A percentile compares a stretch with the other conserved stretches of the same genome.
phyloP scores from a whole-genome alignment of 1,140 invertebrate species.

The Calosoma granatense region DNA sequence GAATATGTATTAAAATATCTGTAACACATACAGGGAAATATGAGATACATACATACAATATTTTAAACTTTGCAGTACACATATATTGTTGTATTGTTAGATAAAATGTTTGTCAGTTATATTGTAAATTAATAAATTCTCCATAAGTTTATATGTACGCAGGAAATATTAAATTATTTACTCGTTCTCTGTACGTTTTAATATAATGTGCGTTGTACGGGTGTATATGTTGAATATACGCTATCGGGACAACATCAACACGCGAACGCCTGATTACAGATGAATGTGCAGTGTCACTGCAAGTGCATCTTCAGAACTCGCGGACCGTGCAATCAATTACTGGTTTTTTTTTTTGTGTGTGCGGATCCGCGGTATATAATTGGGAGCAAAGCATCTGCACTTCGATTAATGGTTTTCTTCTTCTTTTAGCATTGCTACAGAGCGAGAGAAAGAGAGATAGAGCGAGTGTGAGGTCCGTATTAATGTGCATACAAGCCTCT shows the following conservation, averaged over 20 bases:
- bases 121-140: too few species aligned
- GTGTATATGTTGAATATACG: neutral
- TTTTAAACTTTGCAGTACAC: neutral
- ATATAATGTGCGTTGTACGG: neutral
- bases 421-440: too few species aligned
- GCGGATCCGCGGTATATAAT: neutral
- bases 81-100: too few species aligned
- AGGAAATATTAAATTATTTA: too few species aligned
- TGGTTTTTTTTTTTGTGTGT: constrained; percentile 5
- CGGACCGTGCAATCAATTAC: constrained; percentile 6
- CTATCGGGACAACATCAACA: neutral
- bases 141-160: too few species aligned
- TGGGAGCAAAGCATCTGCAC: neutral
- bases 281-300: constrained; percentile 7
- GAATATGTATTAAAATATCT: too few species aligned
- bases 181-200: too few species aligned
- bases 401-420: neutral
- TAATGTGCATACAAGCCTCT: neutral
- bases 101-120: too few species aligned
- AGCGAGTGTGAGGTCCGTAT: too few species aligned
- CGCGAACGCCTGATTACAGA: constrained; percentile 5
- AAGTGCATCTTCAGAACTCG: constrained; percentile 3
- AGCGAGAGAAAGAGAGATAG: too few species aligned
- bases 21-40: too few species aligned
- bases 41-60: too few species aligned